phyloP scores from a whole-genome alignment of 1,140 invertebrate species.

The Riptortus pedestris region DNA sequence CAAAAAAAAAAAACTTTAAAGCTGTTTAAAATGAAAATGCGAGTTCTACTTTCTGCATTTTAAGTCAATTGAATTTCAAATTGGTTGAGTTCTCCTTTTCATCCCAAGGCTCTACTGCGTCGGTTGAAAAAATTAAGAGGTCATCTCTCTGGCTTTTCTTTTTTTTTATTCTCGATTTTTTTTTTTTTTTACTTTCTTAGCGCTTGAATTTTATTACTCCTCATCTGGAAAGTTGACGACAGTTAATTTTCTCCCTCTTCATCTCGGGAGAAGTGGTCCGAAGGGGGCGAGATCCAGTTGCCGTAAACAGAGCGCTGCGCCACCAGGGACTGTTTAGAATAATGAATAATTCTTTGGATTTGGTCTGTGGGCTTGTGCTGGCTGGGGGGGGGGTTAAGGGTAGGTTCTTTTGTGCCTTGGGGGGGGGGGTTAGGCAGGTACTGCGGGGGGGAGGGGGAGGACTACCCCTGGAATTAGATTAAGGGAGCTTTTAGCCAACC shows the following conservation, averaged over 20 bases:
- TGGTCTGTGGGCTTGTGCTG: not conserved
- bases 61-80: not conserved
- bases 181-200: not conserved
- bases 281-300: not conserved
- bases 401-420: too few relatives aligned
- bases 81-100: too few relatives aligned
- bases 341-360: not conserved
- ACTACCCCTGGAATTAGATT: not conserved
- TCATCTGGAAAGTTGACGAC: not conserved
- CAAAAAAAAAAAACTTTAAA: not conserved
- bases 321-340: not conserved
- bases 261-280: not conserved
- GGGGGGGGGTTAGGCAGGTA: not conserved
- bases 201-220: not conserved
- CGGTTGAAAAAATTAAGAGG: not conserved
- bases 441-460: not conserved
- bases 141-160: not conserved
- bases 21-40: not conserved
- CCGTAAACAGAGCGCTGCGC: not conserved
- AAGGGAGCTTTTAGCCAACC: not conserved
- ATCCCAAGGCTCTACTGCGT: not conserved
- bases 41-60: not conserved
- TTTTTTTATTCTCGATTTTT: not conserved
- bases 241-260: not conserved
- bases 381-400: not conserved